Evolutionary conservation across 2,113 vertebrate genomes (phyloP).

Genomic region (Pseudorasbora parva): DNA sequence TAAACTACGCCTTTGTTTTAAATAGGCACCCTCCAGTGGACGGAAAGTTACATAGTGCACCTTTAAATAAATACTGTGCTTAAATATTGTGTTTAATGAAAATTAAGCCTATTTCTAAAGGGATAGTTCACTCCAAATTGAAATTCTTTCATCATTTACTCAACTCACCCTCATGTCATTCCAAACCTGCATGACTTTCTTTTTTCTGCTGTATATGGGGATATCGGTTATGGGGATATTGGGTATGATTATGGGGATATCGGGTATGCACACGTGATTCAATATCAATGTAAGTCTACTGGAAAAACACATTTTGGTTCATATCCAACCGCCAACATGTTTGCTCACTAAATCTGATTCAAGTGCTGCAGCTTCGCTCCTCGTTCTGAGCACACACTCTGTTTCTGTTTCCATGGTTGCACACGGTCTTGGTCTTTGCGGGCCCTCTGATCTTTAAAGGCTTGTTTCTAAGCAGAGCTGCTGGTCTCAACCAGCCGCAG

Average conservation of each 20-base stretch:
- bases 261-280: neutral
- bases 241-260: neutral
- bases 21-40: too few relatives aligned
- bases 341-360: neutral
- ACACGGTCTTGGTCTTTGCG: neutral
- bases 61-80: too few relatives aligned
- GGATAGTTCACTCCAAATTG: neutral
- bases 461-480: neutral
- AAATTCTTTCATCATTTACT: neutral
- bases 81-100: too few relatives aligned
- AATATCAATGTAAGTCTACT: neutral
- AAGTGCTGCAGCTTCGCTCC: neutral
- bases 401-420: slow-evolving; percentile 19
- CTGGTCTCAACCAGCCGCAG: neutral
- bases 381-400: slow-evolving; percentile 6
- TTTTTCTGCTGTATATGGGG: neutral
- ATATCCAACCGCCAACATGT: neutral
- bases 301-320: neutral
- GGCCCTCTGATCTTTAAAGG: slow-evolving; percentile 8
- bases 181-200: too few relatives aligned
- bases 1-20: too few relatives aligned
- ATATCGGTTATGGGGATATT: neutral
- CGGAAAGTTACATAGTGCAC: too few relatives aligned
- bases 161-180: neutral
- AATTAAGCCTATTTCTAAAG: neutral